These are phyloP conservation scores for Tinamus major DNA, from an alignment of 2,797 vertebrate species.

Conservation along the genomic window DNA sequence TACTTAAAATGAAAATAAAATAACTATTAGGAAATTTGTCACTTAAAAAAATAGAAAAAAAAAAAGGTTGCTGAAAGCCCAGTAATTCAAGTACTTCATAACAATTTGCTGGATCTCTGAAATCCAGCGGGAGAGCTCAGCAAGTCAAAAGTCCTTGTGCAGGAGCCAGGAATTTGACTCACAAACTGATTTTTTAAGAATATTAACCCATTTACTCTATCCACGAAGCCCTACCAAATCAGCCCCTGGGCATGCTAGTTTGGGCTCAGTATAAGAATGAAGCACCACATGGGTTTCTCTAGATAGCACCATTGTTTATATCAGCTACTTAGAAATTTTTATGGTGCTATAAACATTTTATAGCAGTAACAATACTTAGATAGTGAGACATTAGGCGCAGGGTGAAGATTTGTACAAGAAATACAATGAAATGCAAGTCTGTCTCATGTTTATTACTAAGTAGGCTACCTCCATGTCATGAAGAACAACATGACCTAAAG, in stretches of 20 bases:
- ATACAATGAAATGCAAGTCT: neutral
- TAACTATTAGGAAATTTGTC: neutral
- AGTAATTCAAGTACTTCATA: neutral
- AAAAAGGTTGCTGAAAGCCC: neutral
- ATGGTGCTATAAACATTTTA: neutral
- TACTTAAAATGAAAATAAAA: neutral
- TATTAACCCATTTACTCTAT: neutral
- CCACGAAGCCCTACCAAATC: conserved; percentile 6
- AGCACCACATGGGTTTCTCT: neutral
- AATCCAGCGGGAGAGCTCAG: conserved; percentile 7
- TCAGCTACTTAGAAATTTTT: neutral
- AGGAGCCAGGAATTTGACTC: conserved; percentile 44
- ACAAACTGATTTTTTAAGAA: conserved; percentile 26
- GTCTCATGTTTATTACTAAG: neutral
- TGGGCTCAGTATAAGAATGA: neutral
- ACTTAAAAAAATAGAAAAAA: neutral
- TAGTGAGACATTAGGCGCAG: neutral
- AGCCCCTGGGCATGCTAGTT: neutral
- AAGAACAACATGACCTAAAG: neutral
- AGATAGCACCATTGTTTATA: neutral
- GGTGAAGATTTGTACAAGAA: neutral
- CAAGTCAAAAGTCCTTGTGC: conserved; percentile 29
- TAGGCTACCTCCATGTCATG: neutral
- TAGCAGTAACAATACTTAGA: neutral
- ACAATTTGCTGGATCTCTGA: conserved; percentile 3